Evolutionary conservation across 2,797 vertebrate species (phyloP).

Genomic region (Balearica regulorum): DNA sequence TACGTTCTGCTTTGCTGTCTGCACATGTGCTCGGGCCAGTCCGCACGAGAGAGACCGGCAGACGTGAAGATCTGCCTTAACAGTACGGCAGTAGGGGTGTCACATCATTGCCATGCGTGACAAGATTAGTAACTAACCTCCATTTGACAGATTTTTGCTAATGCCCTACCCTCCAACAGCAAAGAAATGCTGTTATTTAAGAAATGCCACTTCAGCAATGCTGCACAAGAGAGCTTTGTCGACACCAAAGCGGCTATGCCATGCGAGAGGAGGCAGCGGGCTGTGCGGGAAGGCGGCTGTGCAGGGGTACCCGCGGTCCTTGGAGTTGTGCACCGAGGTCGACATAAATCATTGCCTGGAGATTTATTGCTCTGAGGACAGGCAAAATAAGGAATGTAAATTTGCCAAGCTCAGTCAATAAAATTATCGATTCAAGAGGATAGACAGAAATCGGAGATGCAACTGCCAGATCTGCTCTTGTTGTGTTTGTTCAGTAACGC

Average conservation of each 20-base stretch:
- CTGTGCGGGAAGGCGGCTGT: neutral
- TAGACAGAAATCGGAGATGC: neutral
- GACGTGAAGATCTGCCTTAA: neutral
- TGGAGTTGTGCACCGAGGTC: fast-evolving
- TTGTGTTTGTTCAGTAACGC: fast-evolving
- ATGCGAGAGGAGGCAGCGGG: neutral
- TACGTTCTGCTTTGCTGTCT: neutral
- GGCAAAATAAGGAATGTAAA: neutral
- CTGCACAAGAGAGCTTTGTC: neutral
- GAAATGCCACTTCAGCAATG: fast-evolving
- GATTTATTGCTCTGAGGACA: neutral
- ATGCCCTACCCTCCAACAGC: neutral
- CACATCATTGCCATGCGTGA: neutral
- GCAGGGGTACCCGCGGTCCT: neutral
- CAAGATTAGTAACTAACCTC: too few relatives aligned
- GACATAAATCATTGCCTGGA: neutral
- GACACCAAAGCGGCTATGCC: fast-evolving
- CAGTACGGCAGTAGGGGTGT: neutral
- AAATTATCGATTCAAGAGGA: neutral
- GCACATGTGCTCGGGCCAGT: fast-evolving
- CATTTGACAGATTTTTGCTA: neutral
- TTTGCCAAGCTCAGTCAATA: neutral
- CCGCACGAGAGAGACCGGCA: fast-evolving
- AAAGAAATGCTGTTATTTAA: neutral
- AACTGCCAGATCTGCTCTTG: neutral